Evolutionary conservation across 2,797 vertebrate genomes (phyloP), one percentile per base, ranked within the genome.

Genomic region (Notolabrus celidotus): DNA sequence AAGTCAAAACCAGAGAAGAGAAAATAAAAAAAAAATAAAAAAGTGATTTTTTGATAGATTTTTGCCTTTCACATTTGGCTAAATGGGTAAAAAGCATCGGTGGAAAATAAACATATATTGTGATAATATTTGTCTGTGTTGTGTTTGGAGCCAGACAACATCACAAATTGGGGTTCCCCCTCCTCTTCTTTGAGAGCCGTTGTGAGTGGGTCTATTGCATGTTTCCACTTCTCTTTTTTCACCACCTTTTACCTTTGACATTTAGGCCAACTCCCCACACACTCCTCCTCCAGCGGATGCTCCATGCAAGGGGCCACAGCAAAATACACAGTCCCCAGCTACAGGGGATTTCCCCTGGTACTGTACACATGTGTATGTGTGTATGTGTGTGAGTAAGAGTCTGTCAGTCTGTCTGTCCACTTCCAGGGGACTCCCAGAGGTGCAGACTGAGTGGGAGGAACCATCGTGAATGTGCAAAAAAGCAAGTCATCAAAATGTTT

Each of bases 171-270:
- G 89, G 86, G 55, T 90, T 90, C 87, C 91, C 91, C 91, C 88
- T 86, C 82, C 85, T 83, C 74, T 68, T 57, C 69, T 71, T 45
- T 81, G 52, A 72, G 71, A 80, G 61, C 49, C 49, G 33, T 19
- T 33, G 64, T 88, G 89, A 84, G 88, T 89, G 89, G 89, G 89
- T 80, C 68, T 83, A 63, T 85, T 71, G 80, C 83, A 79, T 86
- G 88, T 90, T 90, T 90, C 85, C 84, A 87, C 74, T 83, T 64
- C 67, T 75, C 15, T 75, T 82, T n/a, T 63, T 80, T 77, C 39
- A n/a, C 60, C 77, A 85, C 76, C 82, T 84, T 89, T 91, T 89
- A 92, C 90, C 88, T 92, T 90, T 91, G 90, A 91, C 92, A 91
- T 92, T 89, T 84, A 88, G 79, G 79, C 81, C 86, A 85, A 86